Evolutionary conservation across 2,888 invertebrate genomes (phyloP).

Genomic region (Geotrupes spiniger): DNA sequence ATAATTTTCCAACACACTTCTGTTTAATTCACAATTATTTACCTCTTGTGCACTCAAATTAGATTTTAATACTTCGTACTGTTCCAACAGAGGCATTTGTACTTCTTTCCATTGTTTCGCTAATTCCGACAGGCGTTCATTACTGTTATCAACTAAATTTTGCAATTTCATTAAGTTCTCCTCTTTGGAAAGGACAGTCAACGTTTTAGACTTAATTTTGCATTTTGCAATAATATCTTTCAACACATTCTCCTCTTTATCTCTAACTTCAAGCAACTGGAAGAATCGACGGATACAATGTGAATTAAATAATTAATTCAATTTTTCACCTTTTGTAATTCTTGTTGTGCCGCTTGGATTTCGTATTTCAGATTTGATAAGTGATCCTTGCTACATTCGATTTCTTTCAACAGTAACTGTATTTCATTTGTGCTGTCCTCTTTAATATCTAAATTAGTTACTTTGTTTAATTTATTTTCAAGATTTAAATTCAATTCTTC

Average conservation of each 20-base stretch:
- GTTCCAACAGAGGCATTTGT: constrained; percentile 62
- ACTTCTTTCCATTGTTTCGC: constrained; percentile 74
- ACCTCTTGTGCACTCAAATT: constrained; percentile 49
- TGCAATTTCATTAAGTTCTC: constrained; percentile 60
- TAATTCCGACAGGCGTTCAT: constrained; percentile 61
- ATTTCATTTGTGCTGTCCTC: constrained; percentile 22
- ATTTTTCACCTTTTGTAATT: constrained; percentile 17
- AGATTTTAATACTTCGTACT: constrained; percentile 51
- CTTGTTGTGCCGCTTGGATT: constrained; percentile 19
- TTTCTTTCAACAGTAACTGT: constrained; percentile 44
- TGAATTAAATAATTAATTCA: too few species aligned
- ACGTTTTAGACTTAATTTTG: constrained; percentile 59
- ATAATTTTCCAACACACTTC: not conserved
- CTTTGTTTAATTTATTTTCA: too few species aligned
- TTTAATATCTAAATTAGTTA: too few species aligned
- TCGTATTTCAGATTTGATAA: constrained; percentile 27
- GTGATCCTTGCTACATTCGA: not conserved
- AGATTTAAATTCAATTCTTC: too few species aligned
- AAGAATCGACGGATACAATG: constrained; percentile 6
- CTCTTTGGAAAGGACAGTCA: constrained; percentile 63
- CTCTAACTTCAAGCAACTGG: constrained; percentile 35
- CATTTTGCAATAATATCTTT: constrained; percentile 47
- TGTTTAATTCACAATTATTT: constrained; percentile 10
- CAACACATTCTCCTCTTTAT: constrained; percentile 49
- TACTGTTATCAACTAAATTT: constrained; percentile 58